These are phyloP conservation scores for Drosophila trapezifrons DNA, from an alignment of 1,140 invertebrate genomes.

Conservation along the genomic window DNA sequence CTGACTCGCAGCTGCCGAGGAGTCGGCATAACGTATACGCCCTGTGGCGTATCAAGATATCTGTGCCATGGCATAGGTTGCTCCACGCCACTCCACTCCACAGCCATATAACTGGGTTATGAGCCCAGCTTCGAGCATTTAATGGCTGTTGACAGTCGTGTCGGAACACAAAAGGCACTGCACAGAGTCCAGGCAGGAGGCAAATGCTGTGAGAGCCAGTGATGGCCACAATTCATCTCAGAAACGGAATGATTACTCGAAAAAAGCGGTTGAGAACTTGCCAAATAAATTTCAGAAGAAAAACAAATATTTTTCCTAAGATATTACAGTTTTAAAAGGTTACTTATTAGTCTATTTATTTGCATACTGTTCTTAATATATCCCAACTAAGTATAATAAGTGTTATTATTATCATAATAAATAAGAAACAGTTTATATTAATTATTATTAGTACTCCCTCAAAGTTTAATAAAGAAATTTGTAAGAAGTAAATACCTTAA, in stretches of 20 bases:
- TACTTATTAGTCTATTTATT: too few species aligned
- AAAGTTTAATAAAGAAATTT: too few species aligned
- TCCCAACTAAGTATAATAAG: too few species aligned
- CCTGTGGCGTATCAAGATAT: constrained; percentile 56
- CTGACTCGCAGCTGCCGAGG: constrained; percentile 52
- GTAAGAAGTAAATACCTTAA: not conserved
- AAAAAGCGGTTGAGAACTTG: not conserved
- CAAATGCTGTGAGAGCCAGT: constrained; percentile 3
- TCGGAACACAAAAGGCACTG: constrained; percentile 61
- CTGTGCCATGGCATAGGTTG: constrained; percentile 71
- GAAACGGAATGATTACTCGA: not conserved
- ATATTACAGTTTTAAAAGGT: too few species aligned
- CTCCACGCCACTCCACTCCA: constrained; percentile 14
- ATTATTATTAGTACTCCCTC: not conserved
- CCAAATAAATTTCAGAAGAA: too few species aligned
- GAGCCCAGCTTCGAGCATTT: constrained; percentile 74
- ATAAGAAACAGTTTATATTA: not conserved
- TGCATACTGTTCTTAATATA: too few species aligned
- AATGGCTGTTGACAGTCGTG: constrained; percentile 83
- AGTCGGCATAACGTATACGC: constrained; percentile 48
- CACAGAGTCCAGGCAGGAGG: not conserved
- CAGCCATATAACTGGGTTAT: constrained; percentile 59
- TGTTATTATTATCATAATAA: too few species aligned
- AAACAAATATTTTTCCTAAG: too few species aligned
- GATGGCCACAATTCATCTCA: not conserved